Evolutionary conservation across 1,140 invertebrate species (phyloP).

Genomic region (Drosophila sechellia): DNA sequence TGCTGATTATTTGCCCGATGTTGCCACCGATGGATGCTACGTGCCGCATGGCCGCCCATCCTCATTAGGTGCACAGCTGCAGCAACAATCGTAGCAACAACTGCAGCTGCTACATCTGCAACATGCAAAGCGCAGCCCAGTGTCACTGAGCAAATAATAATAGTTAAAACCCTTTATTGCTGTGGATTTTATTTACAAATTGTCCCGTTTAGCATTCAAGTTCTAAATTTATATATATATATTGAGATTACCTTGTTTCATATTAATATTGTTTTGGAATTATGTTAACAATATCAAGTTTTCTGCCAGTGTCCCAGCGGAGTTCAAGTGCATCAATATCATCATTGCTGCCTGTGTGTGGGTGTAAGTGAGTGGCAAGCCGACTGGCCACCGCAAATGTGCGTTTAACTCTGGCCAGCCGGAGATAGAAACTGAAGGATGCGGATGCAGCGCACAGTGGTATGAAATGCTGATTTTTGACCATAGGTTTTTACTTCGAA

Average conservation of each 20-base stretch:
- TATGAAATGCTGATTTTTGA: too few species aligned
- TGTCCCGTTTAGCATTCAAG: too few species aligned
- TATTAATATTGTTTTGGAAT: not conserved
- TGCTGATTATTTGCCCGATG: slow-evolving; percentile 60
- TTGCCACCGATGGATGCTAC: slow-evolving; percentile 39
- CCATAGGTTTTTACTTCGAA: too few species aligned
- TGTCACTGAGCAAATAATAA: not conserved
- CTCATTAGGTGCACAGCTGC: slow-evolving; percentile 57
- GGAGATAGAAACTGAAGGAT: slow-evolving; percentile 52
- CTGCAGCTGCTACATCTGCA: slow-evolving; percentile 21
- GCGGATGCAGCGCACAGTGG: slow-evolving; percentile 5
- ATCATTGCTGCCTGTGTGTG: slow-evolving; percentile 23
- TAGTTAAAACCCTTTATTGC: too few species aligned
- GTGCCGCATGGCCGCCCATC: slow-evolving; percentile 56
- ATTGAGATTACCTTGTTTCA: not conserved
- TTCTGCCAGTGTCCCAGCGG: not conserved
- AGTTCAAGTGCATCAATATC: slow-evolving; percentile 44
- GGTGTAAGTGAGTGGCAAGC: slow-evolving; percentile 22
- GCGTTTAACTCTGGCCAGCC: slow-evolving; percentile 45
- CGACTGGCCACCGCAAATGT: slow-evolving; percentile 56
- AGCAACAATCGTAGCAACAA: slow-evolving; percentile 41
- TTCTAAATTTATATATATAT: too few species aligned
- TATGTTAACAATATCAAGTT: not conserved
- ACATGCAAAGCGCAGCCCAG: slow-evolving; percentile 4
- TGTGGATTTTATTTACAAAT: too few species aligned